phyloP scores from a whole-genome alignment of 2,888 invertebrate genomes.

The Drosophila meridionalis region DNA sequence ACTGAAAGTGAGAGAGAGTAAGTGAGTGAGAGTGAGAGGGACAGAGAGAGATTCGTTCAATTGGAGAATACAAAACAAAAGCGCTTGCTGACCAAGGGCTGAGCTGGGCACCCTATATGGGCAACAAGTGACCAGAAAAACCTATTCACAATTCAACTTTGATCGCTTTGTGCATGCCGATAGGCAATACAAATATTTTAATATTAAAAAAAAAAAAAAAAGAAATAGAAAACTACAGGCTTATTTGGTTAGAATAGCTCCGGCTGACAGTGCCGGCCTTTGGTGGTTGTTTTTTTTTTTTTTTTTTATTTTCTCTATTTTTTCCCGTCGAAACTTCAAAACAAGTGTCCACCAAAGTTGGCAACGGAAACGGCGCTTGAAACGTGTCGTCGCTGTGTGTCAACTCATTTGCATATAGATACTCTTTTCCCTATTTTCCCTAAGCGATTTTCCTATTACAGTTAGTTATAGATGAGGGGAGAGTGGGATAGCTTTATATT shows the following conservation, averaged over 20 bases:
- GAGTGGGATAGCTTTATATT: slow-evolving; percentile 33
- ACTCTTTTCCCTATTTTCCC: slow-evolving; percentile 41
- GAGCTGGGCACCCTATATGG: slow-evolving; percentile 38
- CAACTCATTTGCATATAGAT: slow-evolving; percentile 71
- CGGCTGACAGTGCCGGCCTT: not conserved
- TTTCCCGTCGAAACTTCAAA: slow-evolving; percentile 36
- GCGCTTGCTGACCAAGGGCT: slow-evolving; percentile 42
- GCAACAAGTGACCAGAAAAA: slow-evolving; percentile 50
- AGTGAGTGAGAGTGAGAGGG: not conserved
- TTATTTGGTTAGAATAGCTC: slow-evolving; percentile 63
- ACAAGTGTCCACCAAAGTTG: slow-evolving; percentile 65
- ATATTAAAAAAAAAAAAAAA: slow-evolving; percentile 11
- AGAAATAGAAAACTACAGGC: slow-evolving; percentile 22
- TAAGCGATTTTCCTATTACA: slow-evolving; percentile 45
- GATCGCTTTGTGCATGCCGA: slow-evolving; percentile 46
- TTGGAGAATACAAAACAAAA: slow-evolving; percentile 32
- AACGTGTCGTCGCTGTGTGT: slow-evolving; percentile 61
- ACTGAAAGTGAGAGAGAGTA: not conserved
- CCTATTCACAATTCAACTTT: slow-evolving; percentile 39
- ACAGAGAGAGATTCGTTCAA: slow-evolving; percentile 29
- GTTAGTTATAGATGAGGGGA: not conserved
- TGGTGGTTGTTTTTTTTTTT: slow-evolving; percentile 24
- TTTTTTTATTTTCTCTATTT: not conserved
- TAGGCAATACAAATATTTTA: slow-evolving; percentile 26
- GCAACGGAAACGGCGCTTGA: slow-evolving; percentile 69